Evolutionary conservation across 2,888 invertebrate species (phyloP).

Genomic region (Lypha dubia): DNA sequence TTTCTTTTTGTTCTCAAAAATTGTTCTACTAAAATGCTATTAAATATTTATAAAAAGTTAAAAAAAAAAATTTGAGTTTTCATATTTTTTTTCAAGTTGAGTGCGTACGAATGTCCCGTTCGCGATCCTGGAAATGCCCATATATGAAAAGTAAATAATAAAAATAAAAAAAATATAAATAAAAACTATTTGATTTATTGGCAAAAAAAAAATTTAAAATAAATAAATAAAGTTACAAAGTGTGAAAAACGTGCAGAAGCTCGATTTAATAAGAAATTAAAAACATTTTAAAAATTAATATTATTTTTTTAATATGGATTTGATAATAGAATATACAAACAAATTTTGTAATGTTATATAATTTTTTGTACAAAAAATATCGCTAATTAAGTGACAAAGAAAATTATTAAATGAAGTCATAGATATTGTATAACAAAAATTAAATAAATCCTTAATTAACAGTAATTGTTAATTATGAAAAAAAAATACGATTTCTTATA

Average conservation of each 20-base stretch:
- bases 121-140: too few relatives aligned
- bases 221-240: conserved; percentile 22
- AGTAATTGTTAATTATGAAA: conserved; percentile 3
- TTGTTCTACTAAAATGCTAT: too few relatives aligned
- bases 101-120: too few relatives aligned
- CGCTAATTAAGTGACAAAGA: not conserved
- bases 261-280: not conserved
- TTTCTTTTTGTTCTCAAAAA: too few relatives aligned
- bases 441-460: not conserved
- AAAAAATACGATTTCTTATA: not conserved
- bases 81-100: too few relatives aligned
- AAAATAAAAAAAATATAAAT: conserved; percentile 25
- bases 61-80: too few relatives aligned
- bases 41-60: too few relatives aligned
- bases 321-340: conserved; percentile 14
- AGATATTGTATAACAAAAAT: too few relatives aligned
- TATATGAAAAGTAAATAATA: not conserved
- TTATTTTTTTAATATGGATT: not conserved
- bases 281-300: not conserved
- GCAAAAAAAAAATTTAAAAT: too few relatives aligned
- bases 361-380: not conserved
- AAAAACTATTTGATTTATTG: conserved; percentile 21
- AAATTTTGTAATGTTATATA: too few relatives aligned
- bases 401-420: conserved; percentile 6
- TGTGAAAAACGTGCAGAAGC: conserved; percentile 54